Evolutionary conservation across 2,797 vertebrate species (phyloP).

Genomic region (Coranthus polyacanthus): DNA sequence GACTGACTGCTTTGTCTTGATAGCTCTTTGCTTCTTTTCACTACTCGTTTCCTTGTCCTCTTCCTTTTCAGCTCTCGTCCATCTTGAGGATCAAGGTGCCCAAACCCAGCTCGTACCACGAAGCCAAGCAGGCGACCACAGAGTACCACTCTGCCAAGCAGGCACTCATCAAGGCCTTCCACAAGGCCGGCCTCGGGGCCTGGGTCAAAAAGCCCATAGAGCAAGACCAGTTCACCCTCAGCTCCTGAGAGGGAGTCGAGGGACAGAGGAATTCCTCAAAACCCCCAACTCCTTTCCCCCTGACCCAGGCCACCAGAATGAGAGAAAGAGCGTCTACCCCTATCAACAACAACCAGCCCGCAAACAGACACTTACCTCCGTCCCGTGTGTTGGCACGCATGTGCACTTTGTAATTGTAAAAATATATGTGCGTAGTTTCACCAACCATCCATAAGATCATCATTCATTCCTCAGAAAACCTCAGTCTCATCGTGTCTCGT

Average conservation of each 20-base stretch:
- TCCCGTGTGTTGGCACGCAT: constrained; percentile 65
- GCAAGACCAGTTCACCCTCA: constrained; percentile 97
- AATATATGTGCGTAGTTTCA: constrained; percentile 54
- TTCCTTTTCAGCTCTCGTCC: constrained; percentile 85
- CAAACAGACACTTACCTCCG: constrained; percentile 74
- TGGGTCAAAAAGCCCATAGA: constrained; percentile 99
- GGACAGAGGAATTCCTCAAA: constrained; percentile 48
- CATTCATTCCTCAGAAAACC: constrained; percentile 69
- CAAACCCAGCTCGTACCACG: constrained; percentile 93
- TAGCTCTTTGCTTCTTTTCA: neutral
- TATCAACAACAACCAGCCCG: constrained; percentile 67
- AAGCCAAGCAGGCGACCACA: constrained; percentile 92
- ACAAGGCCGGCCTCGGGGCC: constrained; percentile 95
- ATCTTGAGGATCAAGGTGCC: constrained; percentile 88
- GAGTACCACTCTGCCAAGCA: constrained; percentile 96
- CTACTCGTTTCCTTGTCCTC: neutral
- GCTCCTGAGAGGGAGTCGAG: constrained; percentile 80
- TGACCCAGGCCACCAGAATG: constrained; percentile 56
- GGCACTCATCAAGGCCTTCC: constrained; percentile 94
- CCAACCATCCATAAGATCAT: constrained; percentile 53
- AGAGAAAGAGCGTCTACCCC: constrained; percentile 56
- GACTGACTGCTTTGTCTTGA: neutral
- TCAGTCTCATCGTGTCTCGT: constrained; percentile 51
- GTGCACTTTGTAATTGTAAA: constrained; percentile 66
- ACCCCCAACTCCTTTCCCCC: constrained; percentile 37